Conservation (phyloP, 2,113 vertebrate species). For the Xyliphius kryptos region DNA sequence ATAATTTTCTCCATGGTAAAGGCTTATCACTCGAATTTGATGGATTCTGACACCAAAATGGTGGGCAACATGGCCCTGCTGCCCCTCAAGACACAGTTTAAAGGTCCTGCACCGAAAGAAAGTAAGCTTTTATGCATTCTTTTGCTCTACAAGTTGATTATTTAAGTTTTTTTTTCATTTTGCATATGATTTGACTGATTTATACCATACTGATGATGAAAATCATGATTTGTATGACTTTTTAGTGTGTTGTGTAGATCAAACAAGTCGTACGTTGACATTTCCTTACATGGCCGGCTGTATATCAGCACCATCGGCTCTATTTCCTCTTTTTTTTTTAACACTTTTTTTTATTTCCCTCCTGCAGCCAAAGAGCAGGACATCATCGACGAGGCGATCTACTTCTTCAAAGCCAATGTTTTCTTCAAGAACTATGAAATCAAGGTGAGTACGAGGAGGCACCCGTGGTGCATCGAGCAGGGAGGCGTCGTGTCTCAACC, state of each 20-base stretch:
- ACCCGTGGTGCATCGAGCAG: no score
- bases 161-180: no score
- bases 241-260: background rate
- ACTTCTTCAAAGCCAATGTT: constrained; percentile 98
- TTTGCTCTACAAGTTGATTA: no score
- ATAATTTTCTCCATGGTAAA: constrained; percentile 35
- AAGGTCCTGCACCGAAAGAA: constrained; percentile 89
- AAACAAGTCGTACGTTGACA: background rate
- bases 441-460: constrained; percentile 74
- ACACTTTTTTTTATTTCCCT: constrained; percentile 14
- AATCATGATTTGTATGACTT: background rate
- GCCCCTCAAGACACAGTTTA: constrained; percentile 91
- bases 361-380: constrained; percentile 83
- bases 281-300: constrained; percentile 43
- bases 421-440: constrained; percentile 99
- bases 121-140: constrained; percentile 64
- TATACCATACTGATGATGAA: no score
- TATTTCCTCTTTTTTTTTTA: background rate
- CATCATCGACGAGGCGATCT: constrained; percentile 96
- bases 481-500: background rate
- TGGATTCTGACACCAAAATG: constrained; percentile 80
- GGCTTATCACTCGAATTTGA: constrained; percentile 92
- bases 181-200: no score
- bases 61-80: constrained; percentile 94
- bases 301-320: background rate